Conservation (phyloP, 2,888 invertebrate genomes). For the Dioctria linearis region DNA sequence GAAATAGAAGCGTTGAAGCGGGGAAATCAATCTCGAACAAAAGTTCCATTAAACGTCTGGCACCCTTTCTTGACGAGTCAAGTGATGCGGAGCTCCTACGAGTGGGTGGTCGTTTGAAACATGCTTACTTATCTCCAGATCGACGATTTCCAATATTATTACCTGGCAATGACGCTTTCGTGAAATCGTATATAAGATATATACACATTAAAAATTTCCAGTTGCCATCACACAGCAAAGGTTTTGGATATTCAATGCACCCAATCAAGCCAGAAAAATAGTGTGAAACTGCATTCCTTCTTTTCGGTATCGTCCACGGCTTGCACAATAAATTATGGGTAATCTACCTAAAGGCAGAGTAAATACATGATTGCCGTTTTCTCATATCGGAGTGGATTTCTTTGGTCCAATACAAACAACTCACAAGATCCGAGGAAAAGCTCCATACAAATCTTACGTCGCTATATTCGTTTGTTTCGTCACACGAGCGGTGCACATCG, state of each 20-base stretch:
- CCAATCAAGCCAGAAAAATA: slow-evolving; percentile 44
- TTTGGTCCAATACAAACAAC: too few species aligned
- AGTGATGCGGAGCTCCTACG: background rate
- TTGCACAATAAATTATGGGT: slow-evolving; percentile 59
- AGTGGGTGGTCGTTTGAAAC: slow-evolving; percentile 57
- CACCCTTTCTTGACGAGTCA: slow-evolving; percentile 44
- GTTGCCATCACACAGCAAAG: too few species aligned
- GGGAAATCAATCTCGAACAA: background rate
- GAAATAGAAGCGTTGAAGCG: background rate
- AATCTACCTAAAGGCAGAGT: too few species aligned
- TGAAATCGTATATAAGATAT: slow-evolving; percentile 4
- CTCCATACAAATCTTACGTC: too few species aligned
- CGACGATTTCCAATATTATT: slow-evolving; percentile 60
- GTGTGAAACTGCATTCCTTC: slow-evolving; percentile 52
- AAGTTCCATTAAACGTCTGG: slow-evolving; percentile 11
- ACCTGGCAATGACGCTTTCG: slow-evolving; percentile 53
- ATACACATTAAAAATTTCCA: slow-evolving; percentile 48
- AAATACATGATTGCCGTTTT: too few species aligned
- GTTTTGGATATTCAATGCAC: slow-evolving; percentile 50
- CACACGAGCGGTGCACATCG: too few species aligned
- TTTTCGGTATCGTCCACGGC: slow-evolving; percentile 38
- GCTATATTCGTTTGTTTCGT: too few species aligned
- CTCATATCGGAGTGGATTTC: too few species aligned
- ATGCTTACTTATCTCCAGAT: slow-evolving; percentile 56
- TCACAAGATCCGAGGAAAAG: too few species aligned